Conservation (phyloP, 2,113 vertebrate genomes). For the Cyanistes caeruleus region DNA sequence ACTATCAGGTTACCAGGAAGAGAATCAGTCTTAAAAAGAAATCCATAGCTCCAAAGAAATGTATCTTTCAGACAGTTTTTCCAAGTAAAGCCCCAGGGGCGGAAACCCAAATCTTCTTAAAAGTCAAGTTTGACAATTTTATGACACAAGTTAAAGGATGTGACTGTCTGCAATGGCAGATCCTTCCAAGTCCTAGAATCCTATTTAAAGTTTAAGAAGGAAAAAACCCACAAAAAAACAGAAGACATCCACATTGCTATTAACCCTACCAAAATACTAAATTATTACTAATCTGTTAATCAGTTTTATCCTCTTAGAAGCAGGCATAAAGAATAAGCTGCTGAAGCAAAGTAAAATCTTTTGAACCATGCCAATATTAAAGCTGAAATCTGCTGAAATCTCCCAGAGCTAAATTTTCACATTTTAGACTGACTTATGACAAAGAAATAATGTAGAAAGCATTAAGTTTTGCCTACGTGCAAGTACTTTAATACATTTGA, state of each 20-base stretch:
- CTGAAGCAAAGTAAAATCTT: not conserved
- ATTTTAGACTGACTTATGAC: not conserved
- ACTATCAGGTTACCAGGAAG: not conserved
- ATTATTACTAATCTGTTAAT: conserved; percentile 53
- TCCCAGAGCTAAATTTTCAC: not conserved
- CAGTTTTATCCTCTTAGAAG: conserved; percentile 44
- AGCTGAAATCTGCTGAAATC: not conserved
- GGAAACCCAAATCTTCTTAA: not conserved
- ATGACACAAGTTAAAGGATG: not conserved
- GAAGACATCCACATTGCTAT: not conserved
- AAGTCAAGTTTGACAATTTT: not conserved
- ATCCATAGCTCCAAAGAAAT: not conserved
- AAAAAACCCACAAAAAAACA: not conserved
- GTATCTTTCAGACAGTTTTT: not conserved
- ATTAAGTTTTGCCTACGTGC: not conserved
- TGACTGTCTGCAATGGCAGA: not conserved
- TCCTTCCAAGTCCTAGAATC: not conserved
- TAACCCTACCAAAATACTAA: conserved; percentile 33
- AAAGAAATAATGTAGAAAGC: not conserved
- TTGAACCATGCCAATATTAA: not conserved
- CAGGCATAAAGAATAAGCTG: not conserved
- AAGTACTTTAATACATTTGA: not conserved
- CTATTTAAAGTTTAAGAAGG: not conserved
- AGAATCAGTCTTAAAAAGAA: not conserved
- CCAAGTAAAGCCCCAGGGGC: not conserved